Conservation (phyloP, 2,888 invertebrate genomes). For the Malthinus seriepunctatus region DNA sequence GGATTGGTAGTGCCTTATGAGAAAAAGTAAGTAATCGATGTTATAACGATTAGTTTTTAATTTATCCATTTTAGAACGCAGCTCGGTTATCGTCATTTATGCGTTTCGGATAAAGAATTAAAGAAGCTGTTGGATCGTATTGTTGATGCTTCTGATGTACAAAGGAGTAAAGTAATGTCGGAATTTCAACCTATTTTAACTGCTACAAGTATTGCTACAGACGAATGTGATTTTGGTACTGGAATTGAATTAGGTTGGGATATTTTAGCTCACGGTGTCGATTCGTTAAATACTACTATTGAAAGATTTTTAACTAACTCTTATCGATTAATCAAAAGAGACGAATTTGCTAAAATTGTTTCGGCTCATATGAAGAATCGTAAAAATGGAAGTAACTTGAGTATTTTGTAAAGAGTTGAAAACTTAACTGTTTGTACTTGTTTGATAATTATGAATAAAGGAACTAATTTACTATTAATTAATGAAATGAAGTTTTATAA, state of each 20-base stretch:
- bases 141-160: conserved; percentile 62
- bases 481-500: no score
- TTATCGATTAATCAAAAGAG: conserved; percentile 75
- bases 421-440: no score
- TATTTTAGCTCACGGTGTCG: conserved; percentile 76
- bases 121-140: conserved; percentile 71
- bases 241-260: conserved; percentile 87
- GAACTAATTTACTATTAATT: no score
- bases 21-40: conserved; percentile 57
- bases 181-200: conserved; percentile 81
- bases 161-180: conserved; percentile 65
- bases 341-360: conserved; percentile 73
- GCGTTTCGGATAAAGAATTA: conserved; percentile 53
- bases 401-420: conserved; percentile 47
- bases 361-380: conserved; percentile 76
- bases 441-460: no score
- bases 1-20: conserved; percentile 87
- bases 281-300: conserved; percentile 68
- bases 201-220: conserved; percentile 85
- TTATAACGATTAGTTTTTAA: conserved; percentile 3
- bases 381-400: conserved; percentile 60
- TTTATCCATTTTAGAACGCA: conserved; percentile 58
- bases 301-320: conserved; percentile 70
- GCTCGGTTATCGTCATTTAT: conserved; percentile 77
- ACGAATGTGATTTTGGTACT: conserved; percentile 95